Base-by-base conservation (phyloP, 1,140 invertebrate genomes). In the Ylistrum balloti region DNA sequence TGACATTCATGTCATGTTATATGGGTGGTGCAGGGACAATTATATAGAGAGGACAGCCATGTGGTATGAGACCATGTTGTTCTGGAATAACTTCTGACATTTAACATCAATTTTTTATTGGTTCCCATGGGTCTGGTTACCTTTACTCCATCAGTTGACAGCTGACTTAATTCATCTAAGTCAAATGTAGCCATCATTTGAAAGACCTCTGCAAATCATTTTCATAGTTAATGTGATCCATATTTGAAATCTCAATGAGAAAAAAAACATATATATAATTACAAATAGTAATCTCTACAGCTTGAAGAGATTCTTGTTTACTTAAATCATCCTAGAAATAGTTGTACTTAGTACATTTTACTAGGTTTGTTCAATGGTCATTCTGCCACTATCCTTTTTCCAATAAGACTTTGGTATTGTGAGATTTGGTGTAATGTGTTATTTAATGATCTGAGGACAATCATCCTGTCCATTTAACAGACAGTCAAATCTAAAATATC, bases 401-500 rank as follows among this genome's bases (percentile, higher is more conserved):
- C 28, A n/a, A 74, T 3, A 28, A 1, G 56, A 74, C 56, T 74
- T 74, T 74, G n/a, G 56, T 11, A 74, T 74, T 74, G 56, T 74
- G 56, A 28, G 28, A 74, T 74, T n/a, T n/a, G 5, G 3, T 74
- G 5, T 74, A 74, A 74, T 74, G 56, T 74, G n/a, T 74, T 74
- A 28, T 74, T 74, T 74, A 74, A 74, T 74, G 56, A 28, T 74
- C 56, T 0, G 22, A 74, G 5, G 56, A 74, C 56, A 74, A 74
- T 74, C 17, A 74, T 74, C 56, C 56, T 28, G 56, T 28, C 56
- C 56, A 74, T 74, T 74, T 28, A 74, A 74, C 56, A 74, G 56
- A n/a, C 56, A 48, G 56, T 28, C 5, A 74, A 74, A 74, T 74
- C 56, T 74, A 74, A 74, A 74, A 74, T 74, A n/a, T 74, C 56